phyloP scores from a whole-genome alignment of 2,113 vertebrate species.

The Lasiurus borealis region DNA sequence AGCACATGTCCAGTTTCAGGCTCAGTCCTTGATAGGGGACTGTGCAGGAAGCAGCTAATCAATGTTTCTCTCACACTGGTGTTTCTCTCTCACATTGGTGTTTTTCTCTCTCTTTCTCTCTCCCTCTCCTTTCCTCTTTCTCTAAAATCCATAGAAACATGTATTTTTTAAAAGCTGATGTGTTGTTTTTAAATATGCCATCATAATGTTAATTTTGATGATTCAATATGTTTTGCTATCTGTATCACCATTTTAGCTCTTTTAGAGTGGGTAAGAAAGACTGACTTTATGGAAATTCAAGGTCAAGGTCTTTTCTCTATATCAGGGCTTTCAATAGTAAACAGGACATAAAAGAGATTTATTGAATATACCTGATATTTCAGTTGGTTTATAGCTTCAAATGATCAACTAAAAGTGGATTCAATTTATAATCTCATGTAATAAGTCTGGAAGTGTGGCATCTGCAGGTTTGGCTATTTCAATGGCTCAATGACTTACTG shows the following conservation, averaged over 20 bases:
- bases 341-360: neutral
- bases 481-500: neutral
- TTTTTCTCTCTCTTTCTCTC: too few relatives aligned
- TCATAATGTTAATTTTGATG: slow-evolving; percentile 41
- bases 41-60: too few relatives aligned
- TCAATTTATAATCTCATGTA: neutral
- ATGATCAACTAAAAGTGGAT: neutral
- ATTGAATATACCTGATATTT: neutral
- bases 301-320: neutral
- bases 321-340: slow-evolving; percentile 45
- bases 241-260: slow-evolving; percentile 16
- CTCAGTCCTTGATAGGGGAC: too few relatives aligned
- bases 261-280: neutral
- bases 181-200: neutral
- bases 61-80: too few relatives aligned
- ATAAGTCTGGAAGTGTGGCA: neutral
- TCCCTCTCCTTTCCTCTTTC: too few relatives aligned
- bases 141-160: too few relatives aligned
- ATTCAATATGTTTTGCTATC: neutral
- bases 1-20: too few relatives aligned
- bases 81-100: too few relatives aligned
- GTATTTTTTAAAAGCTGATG: neutral
- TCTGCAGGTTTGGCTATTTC: neutral
- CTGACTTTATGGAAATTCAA: slow-evolving; percentile 52
- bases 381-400: neutral